Percentiles rank a stretch among this genome's conserved stretches.
These are phyloP conservation scores for Lobophora halterata DNA, from an alignment of 2,888 invertebrate genomes.

Conservation along the genomic window DNA sequence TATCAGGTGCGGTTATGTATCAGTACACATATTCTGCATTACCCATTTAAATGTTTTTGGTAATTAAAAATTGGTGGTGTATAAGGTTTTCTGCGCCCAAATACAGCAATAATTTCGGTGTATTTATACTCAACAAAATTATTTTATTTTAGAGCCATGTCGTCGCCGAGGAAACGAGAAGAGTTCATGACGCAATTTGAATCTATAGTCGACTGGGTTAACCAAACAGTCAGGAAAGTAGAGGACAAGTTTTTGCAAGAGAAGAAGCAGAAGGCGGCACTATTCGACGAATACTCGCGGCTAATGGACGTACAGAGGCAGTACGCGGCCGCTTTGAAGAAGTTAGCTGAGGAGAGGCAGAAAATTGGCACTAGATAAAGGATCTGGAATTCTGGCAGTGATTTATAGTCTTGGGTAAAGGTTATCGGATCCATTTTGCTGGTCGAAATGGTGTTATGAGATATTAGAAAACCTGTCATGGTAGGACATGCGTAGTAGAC, in stretches of 20 bases:
- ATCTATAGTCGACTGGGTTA: slow-evolving; percentile 93
- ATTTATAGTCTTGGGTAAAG: neutral
- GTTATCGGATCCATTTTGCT: no score
- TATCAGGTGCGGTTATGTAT: no score
- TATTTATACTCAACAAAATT: no score
- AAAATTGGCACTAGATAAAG: slow-evolving; percentile 40
- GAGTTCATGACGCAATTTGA: slow-evolving; percentile 96
- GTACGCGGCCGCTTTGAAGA: slow-evolving; percentile 69
- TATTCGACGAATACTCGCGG: slow-evolving; percentile 63
- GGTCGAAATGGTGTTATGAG: no score
- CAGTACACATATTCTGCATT: no score
- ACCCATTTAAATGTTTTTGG: no score
- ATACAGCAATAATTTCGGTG: neutral
- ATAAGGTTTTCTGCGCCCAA: no score
- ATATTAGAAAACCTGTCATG: no score
- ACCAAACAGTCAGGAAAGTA: slow-evolving; percentile 90
- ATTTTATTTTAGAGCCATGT: slow-evolving; percentile 86
- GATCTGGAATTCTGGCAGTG: neutral
- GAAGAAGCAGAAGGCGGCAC: slow-evolving; percentile 56
- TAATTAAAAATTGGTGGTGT: no score
- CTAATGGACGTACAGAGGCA: slow-evolving; percentile 71
- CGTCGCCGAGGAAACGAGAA: slow-evolving; percentile 88
- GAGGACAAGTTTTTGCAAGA: slow-evolving; percentile 73
- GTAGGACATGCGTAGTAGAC: no score
- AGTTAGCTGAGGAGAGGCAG: slow-evolving; percentile 61